Conservation (phyloP, 1,140 invertebrate genomes). For the Danaus melanippus region DNA sequence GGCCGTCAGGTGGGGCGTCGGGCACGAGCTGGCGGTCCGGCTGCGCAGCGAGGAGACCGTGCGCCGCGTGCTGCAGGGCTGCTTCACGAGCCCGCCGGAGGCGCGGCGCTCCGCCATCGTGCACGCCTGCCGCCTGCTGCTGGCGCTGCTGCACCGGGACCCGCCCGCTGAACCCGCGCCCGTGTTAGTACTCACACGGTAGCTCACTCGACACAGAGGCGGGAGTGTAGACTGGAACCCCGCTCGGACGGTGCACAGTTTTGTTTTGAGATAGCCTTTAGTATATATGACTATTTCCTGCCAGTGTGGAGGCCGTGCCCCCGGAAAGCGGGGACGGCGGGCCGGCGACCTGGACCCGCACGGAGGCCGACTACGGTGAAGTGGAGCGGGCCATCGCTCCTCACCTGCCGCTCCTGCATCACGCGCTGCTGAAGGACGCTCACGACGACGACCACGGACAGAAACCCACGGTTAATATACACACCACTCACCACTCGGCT, state of each 20-base stretch:
- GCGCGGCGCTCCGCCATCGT: conserved; percentile 38
- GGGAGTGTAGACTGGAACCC: too few relatives aligned
- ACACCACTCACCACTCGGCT: background rate
- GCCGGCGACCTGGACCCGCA: conserved; percentile 3
- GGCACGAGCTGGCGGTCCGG: conserved; percentile 20
- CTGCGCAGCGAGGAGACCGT: conserved; percentile 26
- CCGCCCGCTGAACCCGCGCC: background rate
- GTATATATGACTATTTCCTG: too few relatives aligned
- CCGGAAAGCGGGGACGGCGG: background rate
- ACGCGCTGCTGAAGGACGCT: conserved; percentile 36
- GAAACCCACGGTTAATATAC: background rate
- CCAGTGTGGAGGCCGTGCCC: too few relatives aligned
- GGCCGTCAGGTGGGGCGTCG: conserved; percentile 14
- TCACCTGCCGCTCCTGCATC: conserved; percentile 56
- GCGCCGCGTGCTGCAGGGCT: conserved; percentile 43
- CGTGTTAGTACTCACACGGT: too few relatives aligned
- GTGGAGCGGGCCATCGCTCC: conserved; percentile 52
- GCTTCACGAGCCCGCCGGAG: conserved; percentile 43
- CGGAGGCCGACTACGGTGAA: conserved; percentile 11
- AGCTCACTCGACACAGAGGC: too few relatives aligned
- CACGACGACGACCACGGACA: conserved; percentile 6
- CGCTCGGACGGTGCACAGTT: too few relatives aligned
- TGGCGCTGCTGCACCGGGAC: conserved; percentile 33
- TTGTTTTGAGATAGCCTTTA: too few relatives aligned
- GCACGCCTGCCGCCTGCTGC: conserved; percentile 41